A percentile compares a stretch with the other conserved stretches of the same genome.
These are phyloP conservation scores for Pimephales promelas DNA, from an alignment of 2,113 vertebrate species.

Conservation along the genomic window DNA sequence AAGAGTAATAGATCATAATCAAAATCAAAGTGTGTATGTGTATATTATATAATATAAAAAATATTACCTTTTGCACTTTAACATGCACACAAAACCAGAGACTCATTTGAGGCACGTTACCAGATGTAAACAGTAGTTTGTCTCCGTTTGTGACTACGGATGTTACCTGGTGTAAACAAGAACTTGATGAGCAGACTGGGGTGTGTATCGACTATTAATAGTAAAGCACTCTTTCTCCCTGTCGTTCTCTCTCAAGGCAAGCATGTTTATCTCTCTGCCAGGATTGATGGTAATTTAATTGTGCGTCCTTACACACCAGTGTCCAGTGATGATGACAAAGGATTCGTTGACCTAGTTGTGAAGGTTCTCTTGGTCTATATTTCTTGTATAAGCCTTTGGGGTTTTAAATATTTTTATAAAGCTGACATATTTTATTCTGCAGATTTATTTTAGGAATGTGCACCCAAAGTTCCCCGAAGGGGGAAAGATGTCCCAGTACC, in stretches of 20 bases:
- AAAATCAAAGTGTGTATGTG: too few species aligned
- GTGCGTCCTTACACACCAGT: slow-evolving; percentile 78
- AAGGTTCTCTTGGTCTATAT: slow-evolving; percentile 65
- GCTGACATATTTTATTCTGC: background rate
- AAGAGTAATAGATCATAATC: too few species aligned
- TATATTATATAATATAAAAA: background rate
- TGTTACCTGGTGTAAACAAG: background rate
- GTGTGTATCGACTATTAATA: background rate
- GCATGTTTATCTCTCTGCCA: slow-evolving; percentile 77
- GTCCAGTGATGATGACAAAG: slow-evolving; percentile 74
- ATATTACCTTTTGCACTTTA: background rate
- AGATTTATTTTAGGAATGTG: slow-evolving; percentile 66
- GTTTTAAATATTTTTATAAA: background rate
- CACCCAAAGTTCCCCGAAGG: slow-evolving; percentile 68
- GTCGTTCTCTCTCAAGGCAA: slow-evolving; percentile 64
- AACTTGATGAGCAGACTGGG: background rate
- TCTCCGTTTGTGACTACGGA: background rate
- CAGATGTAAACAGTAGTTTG: background rate
- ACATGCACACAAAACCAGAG: background rate
- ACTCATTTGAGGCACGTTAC: background rate
- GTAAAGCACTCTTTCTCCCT: background rate
- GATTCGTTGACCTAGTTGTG: slow-evolving; percentile 77
- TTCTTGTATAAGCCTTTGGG: background rate
- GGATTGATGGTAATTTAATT: slow-evolving; percentile 73
- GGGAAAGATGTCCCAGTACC: slow-evolving; percentile 69